These are phyloP conservation scores for Poecile montanus DNA, from an alignment of 2,797 vertebrate species.

Conservation along the genomic window DNA sequence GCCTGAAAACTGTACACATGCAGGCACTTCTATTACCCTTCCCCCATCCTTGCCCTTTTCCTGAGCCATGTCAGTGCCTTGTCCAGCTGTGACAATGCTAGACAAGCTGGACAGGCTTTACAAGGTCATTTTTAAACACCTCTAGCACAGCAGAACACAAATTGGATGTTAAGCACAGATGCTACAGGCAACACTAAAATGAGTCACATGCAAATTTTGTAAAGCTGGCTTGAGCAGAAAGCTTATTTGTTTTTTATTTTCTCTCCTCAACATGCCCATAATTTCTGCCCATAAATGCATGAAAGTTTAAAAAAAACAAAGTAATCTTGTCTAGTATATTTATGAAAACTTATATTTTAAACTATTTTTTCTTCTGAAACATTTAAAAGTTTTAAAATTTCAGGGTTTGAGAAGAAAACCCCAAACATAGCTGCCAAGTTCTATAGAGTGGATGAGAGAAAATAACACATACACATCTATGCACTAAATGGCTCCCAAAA, in stretches of 20 bases:
- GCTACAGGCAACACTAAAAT: not conserved
- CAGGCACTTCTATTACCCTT: not conserved
- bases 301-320: not conserved
- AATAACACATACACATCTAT: not conserved
- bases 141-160: not conserved
- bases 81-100: not conserved
- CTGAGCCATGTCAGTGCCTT: not conserved
- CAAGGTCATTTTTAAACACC: not conserved
- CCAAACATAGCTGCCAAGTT: not conserved
- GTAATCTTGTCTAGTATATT: not conserved
- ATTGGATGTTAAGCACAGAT: not conserved
- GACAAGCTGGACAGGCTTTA: not conserved
- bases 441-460: not conserved
- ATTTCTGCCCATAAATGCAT: not conserved
- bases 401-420: not conserved
- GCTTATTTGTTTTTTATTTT: not conserved
- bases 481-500: not conserved
- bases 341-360: not conserved
- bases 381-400: not conserved
- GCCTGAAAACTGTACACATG: not conserved
- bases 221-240: not conserved
- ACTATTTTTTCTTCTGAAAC: not conserved
- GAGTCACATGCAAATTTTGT: not conserved
- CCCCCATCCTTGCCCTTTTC: not conserved
- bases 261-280: not conserved